Evolutionary conservation across 2,888 invertebrate genomes (phyloP).

Genomic region (Terebella lapidaria): DNA sequence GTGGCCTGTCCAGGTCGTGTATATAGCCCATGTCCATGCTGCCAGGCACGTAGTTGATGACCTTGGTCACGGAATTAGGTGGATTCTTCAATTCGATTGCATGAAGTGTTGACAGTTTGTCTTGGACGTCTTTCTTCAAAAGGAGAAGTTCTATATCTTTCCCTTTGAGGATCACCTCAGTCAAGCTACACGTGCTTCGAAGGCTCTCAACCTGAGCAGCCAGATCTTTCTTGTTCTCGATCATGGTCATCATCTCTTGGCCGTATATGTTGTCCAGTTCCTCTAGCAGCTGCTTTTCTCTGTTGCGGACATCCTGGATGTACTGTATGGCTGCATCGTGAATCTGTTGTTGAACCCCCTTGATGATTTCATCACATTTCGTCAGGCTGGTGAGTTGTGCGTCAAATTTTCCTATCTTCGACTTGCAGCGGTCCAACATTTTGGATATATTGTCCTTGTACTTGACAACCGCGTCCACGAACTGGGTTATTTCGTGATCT

Average conservation of each 20-base stretch:
- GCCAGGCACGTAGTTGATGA: slow-evolving; percentile 45
- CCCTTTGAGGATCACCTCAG: slow-evolving; percentile 52
- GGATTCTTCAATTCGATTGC: slow-evolving; percentile 43
- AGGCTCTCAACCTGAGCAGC: slow-evolving; percentile 39
- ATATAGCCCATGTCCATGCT: slow-evolving; percentile 45
- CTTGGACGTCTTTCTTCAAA: slow-evolving; percentile 52
- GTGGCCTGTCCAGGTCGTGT: slow-evolving; percentile 41
- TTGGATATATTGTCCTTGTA: slow-evolving; percentile 50
- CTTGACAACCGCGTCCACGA: slow-evolving; percentile 43
- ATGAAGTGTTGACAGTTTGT: slow-evolving; percentile 45
- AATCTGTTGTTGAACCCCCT: slow-evolving; percentile 48
- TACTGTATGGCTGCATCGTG: slow-evolving; percentile 49
- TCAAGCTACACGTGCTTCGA: slow-evolving; percentile 52
- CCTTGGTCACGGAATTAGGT: slow-evolving; percentile 40
- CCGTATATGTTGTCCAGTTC: slow-evolving; percentile 51
- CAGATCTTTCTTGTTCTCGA: slow-evolving; percentile 36
- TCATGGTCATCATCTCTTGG: slow-evolving; percentile 46
- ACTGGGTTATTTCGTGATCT: slow-evolving; percentile 27
- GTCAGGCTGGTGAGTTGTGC: slow-evolving; percentile 39
- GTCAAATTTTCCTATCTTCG: slow-evolving; percentile 45
- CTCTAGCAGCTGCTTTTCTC: slow-evolving; percentile 50
- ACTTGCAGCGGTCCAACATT: slow-evolving; percentile 43
- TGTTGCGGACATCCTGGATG: slow-evolving; percentile 47
- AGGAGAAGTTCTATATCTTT: slow-evolving; percentile 54
- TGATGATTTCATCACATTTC: slow-evolving; percentile 46